phyloP scores from a whole-genome alignment of 2,888 invertebrate species.

The Drosophila hawaiiensis region DNA sequence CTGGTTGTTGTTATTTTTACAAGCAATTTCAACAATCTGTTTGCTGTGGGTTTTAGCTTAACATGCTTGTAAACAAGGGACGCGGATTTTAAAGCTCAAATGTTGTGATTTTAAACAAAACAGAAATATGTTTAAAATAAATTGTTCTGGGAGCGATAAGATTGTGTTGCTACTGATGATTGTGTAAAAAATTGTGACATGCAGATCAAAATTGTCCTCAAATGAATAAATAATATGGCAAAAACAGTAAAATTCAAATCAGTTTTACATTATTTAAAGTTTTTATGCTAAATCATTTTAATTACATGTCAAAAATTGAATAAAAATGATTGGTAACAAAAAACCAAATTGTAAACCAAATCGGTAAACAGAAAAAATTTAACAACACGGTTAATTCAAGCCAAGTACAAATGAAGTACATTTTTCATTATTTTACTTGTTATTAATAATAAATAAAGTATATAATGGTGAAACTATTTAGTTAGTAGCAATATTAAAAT shows the following conservation, averaged over 20 bases:
- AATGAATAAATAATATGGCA: neutral
- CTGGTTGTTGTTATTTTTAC: constrained; percentile 60
- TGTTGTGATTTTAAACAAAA: constrained; percentile 7
- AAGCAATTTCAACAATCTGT: constrained; percentile 76
- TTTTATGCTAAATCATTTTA: neutral
- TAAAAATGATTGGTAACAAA: neutral
- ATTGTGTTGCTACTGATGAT: neutral
- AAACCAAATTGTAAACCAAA: neutral
- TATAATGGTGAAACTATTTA: neutral
- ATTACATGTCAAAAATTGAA: neutral
- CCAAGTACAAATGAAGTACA: fast-evolving
- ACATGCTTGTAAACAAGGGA: constrained; percentile 61
- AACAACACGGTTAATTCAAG: neutral
- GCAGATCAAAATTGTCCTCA: neutral
- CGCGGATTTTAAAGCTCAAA: constrained; percentile 39
- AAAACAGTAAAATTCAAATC: neutral
- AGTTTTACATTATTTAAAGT: neutral
- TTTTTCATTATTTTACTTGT: neutral
- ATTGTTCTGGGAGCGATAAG: constrained; percentile 7
- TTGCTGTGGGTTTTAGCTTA: constrained; percentile 58
- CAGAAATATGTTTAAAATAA: neutral
- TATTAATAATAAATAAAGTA: neutral
- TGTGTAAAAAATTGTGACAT: neutral
- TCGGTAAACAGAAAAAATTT: neutral
- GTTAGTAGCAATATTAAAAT: neutral